A percentile compares a stretch with the other conserved stretches of the same genome.
Conservation (phyloP, 1,140 invertebrate species). For the Acromyrmex heyeri region DNA sequence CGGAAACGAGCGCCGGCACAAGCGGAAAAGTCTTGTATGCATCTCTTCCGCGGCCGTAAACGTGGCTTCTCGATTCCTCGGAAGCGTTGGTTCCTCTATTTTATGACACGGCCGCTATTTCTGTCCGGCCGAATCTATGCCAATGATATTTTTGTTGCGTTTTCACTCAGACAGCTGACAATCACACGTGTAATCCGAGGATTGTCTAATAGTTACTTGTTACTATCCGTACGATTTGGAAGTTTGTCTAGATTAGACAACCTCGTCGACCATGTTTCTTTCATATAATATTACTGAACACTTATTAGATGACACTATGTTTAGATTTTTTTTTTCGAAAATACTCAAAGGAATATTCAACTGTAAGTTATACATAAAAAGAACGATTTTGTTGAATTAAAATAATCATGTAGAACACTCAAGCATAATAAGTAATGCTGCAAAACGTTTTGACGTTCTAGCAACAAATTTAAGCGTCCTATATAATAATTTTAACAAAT, state of each 20-base stretch:
- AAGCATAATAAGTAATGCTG: too few relatives aligned
- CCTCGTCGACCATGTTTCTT: not conserved
- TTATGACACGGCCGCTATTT: constrained; percentile 74
- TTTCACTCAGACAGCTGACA: constrained; percentile 82
- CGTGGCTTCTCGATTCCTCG: not conserved
- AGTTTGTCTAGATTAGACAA: not conserved
- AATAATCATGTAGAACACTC: too few relatives aligned
- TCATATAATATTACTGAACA: not conserved
- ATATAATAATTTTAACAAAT: too few relatives aligned
- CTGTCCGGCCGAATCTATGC: constrained; percentile 80
- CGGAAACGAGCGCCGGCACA: not conserved
- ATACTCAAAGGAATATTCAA: not conserved
- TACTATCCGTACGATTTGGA: not conserved
- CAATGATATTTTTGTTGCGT: constrained; percentile 83
- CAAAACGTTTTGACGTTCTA: too few relatives aligned
- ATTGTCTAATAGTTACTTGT: constrained; percentile 41
- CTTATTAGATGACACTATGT: not conserved
- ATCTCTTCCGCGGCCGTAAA: not conserved
- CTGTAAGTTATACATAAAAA: too few relatives aligned
- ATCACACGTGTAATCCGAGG: constrained; percentile 40
- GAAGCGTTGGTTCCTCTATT: constrained; percentile 58
- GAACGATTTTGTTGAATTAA: too few relatives aligned
- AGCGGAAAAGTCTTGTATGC: constrained; percentile 20
- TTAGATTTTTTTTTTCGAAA: not conserved
- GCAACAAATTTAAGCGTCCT: too few relatives aligned